Percentiles rank a stretch among this genome's conserved stretches.
These are phyloP conservation scores for Holacanthus passer DNA, from an alignment of 2,113 vertebrate genomes.

Conservation along the genomic window DNA sequence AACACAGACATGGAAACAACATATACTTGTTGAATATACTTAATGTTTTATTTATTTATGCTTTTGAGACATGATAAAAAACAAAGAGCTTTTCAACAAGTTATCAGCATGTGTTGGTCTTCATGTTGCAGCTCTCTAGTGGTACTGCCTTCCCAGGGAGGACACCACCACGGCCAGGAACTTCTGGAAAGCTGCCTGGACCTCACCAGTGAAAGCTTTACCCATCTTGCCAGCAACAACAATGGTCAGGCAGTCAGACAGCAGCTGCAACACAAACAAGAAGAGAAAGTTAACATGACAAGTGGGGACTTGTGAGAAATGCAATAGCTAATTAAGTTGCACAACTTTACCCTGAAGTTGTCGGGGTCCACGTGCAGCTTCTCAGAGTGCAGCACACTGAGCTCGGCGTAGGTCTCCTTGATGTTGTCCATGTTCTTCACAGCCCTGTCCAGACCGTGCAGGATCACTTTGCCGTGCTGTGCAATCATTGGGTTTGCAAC, in stretches of 20 bases:
- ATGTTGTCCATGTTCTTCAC: conserved; percentile 40
- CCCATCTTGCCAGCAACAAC: conserved; percentile 78
- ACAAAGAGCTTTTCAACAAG: not conserved
- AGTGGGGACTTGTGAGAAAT: too few relatives aligned
- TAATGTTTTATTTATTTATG: conserved; percentile 14
- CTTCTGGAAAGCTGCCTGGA: conserved; percentile 87
- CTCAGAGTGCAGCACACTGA: conserved; percentile 47
- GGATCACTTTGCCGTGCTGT: not conserved
- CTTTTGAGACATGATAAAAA: not conserved
- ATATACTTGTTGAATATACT: not conserved
- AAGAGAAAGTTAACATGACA: not conserved
- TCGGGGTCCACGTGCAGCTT: conserved; percentile 41
- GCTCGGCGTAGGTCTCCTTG: not conserved
- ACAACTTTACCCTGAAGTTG: conserved; percentile 10
- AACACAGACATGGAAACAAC: not conserved
- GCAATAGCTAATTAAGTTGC: too few relatives aligned
- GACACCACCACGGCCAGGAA: conserved; percentile 86
- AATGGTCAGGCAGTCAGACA: conserved; percentile 85
- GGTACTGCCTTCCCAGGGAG: conserved; percentile 87
- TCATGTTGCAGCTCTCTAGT: conserved; percentile 67
- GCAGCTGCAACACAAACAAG: conserved; percentile 81
- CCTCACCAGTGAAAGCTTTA: conserved; percentile 68
- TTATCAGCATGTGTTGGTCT: conserved; percentile 10
- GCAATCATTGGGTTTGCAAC: conserved; percentile 78
- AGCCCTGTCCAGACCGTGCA: conserved; percentile 23